Evolutionary conservation across 1,140 invertebrate genomes (phyloP).

Genomic region (Bombus waltoni): DNA sequence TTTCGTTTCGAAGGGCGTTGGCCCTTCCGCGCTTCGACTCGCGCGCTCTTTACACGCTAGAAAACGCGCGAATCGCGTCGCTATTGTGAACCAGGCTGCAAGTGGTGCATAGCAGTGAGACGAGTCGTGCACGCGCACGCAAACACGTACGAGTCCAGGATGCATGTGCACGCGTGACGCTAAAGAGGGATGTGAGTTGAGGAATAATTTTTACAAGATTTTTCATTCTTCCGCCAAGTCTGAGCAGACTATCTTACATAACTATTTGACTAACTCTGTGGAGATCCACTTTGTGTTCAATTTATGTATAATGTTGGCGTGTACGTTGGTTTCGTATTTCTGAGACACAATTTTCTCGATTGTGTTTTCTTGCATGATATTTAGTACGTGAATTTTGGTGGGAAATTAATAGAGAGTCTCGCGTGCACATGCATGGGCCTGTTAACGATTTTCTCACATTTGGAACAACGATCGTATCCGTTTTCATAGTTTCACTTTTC

Average conservation of each 20-base stretch:
- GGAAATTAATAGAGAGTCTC: too few relatives aligned
- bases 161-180: slow-evolving; percentile 11
- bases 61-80: slow-evolving; percentile 6
- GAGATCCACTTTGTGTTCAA: neutral
- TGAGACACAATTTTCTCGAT: neutral
- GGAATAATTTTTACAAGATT: neutral
- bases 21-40: slow-evolving; percentile 45
- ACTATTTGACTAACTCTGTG: neutral
- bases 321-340: neutral
- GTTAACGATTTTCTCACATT: neutral
- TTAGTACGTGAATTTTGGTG: neutral
- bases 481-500: slow-evolving; percentile 5
- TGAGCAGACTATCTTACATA: too few relatives aligned
- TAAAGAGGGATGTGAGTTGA: slow-evolving; percentile 21
- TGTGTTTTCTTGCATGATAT: neutral
- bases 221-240: neutral
- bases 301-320: neutral
- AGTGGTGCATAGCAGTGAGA: slow-evolving; percentile 25
- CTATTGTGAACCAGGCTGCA: neutral
- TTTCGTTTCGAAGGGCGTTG: slow-evolving; percentile 77
- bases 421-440: neutral
- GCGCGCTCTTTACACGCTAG: neutral
- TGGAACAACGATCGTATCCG: too few relatives aligned
- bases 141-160: neutral
- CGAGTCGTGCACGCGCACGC: neutral